Percentiles rank a stretch among this genome's conserved stretches.
These are phyloP conservation scores for Benitochromis conjunctus DNA, from an alignment of 2,113 vertebrate species.

Conservation along the genomic window DNA sequence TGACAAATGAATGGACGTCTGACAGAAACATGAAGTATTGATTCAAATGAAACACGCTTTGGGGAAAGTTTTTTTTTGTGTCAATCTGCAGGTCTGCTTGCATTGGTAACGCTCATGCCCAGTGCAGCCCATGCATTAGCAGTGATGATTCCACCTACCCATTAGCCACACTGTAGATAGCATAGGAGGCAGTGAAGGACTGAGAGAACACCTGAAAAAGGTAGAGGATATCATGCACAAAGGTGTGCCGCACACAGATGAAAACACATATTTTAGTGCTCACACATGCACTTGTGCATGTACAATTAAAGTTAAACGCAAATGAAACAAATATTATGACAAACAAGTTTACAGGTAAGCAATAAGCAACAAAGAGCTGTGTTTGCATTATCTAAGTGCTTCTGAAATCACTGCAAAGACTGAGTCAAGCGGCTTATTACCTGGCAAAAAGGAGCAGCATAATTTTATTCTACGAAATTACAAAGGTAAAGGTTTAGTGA, in stretches of 20 bases:
- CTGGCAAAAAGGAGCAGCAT: background rate
- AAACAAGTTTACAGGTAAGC: background rate
- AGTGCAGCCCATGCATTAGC: conserved; percentile 75
- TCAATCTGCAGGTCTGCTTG: conserved; percentile 44
- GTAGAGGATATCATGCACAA: conserved; percentile 72
- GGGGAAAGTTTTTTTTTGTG: background rate
- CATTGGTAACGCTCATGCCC: conserved; percentile 70
- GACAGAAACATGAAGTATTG: conserved; percentile 43
- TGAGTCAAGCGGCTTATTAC: background rate
- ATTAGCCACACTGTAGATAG: conserved; percentile 77
- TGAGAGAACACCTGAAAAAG: conserved; percentile 79
- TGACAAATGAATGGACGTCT: conserved; percentile 57
- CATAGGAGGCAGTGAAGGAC: conserved; percentile 80
- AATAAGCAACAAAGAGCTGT: background rate
- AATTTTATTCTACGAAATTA: background rate
- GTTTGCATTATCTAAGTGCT: background rate
- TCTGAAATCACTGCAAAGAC: background rate
- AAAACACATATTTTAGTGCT: conserved; percentile 33
- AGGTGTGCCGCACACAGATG: conserved; percentile 41
- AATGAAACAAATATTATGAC: background rate
- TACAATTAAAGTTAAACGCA: background rate
- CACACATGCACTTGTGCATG: conserved; percentile 16
- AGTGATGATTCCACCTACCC: conserved; percentile 76
- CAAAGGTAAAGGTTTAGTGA: background rate
- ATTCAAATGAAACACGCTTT: conserved; percentile 41